Conservation (phyloP, 2,113 vertebrate species). For the Hippopotamus amphibius region DNA sequence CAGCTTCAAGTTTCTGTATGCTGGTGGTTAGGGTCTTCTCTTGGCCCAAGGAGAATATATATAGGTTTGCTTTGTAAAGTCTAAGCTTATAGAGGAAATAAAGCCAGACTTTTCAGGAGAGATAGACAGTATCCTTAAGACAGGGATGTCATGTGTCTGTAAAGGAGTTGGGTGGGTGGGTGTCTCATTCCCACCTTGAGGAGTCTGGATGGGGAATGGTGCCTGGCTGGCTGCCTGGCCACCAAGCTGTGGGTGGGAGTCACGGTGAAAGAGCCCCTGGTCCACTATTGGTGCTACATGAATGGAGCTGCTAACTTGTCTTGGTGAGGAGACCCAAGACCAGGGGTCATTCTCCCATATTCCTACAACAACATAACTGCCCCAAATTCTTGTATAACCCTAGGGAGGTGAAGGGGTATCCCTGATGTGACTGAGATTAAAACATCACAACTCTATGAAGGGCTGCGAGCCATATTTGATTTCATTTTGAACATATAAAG, state of each 20-base stretch:
- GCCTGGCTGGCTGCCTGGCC: background rate
- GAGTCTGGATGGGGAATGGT: background rate
- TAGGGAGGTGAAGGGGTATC: background rate
- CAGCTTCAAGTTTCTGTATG: background rate
- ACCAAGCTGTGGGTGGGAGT: background rate
- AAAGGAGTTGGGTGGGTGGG: rapidly evolving
- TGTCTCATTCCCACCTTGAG: background rate
- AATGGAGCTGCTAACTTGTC: background rate
- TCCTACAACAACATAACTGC: background rate
- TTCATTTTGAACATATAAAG: background rate
- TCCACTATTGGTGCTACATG: background rate
- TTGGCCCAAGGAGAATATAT: background rate
- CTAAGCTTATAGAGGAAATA: background rate
- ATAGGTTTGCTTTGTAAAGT: background rate
- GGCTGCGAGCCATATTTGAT: background rate
- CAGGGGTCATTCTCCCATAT: background rate
- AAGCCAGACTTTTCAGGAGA: background rate
- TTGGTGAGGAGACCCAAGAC: background rate
- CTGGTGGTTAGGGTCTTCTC: background rate
- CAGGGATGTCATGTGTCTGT: background rate
- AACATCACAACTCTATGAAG: background rate
- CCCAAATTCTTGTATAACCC: background rate
- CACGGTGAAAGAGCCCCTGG: background rate
- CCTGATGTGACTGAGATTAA: background rate
- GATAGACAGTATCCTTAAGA: background rate